Base-by-base conservation (phyloP, 2,113 vertebrate genomes). In the Lethenteron reissneri region DNA sequence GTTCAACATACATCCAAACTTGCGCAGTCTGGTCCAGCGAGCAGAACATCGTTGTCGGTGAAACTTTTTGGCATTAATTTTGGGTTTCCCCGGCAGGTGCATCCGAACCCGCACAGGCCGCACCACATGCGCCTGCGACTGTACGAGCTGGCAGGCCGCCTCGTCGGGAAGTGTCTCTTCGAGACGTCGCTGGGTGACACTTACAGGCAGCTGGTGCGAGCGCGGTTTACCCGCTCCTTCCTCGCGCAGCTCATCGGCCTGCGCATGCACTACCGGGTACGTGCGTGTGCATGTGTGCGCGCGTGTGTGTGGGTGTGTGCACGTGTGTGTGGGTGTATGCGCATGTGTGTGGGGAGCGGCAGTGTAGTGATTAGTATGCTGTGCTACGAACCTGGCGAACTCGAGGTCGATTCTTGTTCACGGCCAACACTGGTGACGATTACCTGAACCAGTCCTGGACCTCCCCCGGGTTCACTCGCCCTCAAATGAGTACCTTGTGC, bases 231-330 rank as follows among this genome's bases (percentile, higher is more conserved):
- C 8, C 86, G 94, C 7, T 99, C 94, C 58, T 99, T 99, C 78
- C 81, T 99, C 82, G 92, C 92, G 71, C 94, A 99, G 80, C 92
- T 97, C 77, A 97, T 99, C 75, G 94, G 94, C 75, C 86, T 99
- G 11, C 85, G 90, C 57, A 96, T 99, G 92, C 94, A 96, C 80
- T 99, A 99, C 75, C 97, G 96, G 90, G 94, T 95, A 82, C 70
- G 41, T 41, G 41, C 5, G 41, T 41, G 41, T 41, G 25, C 4
- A 3, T 3, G 25, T 41, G 6, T 41, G 41, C 11, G 11, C n/a
- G 1, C n/a, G 2, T 25, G 25, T 10, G n/a, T 25, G n/a, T 69
- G 64, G 8, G 64, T 69, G 8, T 15, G 62, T 8, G 10, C n/a
- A 8, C n/a, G 2, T 21, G 21, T 9, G n/a, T 21, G n/a, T 68